phyloP scores from a whole-genome alignment of 1,140 invertebrate genomes.

The Pseudomyrmex dendroicus region DNA sequence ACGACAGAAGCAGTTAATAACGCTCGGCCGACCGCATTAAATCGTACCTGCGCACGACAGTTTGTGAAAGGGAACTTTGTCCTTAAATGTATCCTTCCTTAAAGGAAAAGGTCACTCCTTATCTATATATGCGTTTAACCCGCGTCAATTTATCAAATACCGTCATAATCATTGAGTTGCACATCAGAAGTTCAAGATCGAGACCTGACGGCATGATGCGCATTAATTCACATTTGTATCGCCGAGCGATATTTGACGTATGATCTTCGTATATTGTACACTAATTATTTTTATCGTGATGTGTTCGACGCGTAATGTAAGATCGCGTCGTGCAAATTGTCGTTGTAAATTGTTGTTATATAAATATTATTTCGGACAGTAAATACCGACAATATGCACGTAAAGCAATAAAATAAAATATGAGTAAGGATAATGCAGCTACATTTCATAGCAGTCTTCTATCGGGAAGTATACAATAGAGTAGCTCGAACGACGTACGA shows the following conservation, averaged over 20 bases:
- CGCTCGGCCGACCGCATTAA: neutral
- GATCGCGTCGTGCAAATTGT: neutral
- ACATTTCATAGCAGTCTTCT: neutral
- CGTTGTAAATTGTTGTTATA: neutral
- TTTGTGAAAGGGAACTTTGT: constrained; percentile 25
- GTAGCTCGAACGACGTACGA: neutral
- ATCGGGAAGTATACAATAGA: constrained; percentile 13
- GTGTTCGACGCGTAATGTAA: neutral
- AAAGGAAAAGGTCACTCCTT: constrained; percentile 38
- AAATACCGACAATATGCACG: neutral
- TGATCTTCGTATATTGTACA: neutral
- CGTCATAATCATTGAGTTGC: constrained; percentile 12
- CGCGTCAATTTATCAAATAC: constrained; percentile 46
- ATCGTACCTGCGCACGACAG: neutral
- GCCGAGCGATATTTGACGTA: neutral
- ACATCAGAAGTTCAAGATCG: constrained; percentile 22
- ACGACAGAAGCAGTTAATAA: constrained; percentile 43
- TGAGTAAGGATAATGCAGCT: no score
- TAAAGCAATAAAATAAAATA: neutral
- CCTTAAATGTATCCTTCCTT: constrained; percentile 37
- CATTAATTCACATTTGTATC: constrained; percentile 9
- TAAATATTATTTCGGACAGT: neutral
- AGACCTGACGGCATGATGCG: neutral
- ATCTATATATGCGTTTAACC: constrained; percentile 39
- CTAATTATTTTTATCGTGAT: neutral